Base-by-base conservation (phyloP, 2,113 vertebrate genomes). In the Smithornis capensis region DNA sequence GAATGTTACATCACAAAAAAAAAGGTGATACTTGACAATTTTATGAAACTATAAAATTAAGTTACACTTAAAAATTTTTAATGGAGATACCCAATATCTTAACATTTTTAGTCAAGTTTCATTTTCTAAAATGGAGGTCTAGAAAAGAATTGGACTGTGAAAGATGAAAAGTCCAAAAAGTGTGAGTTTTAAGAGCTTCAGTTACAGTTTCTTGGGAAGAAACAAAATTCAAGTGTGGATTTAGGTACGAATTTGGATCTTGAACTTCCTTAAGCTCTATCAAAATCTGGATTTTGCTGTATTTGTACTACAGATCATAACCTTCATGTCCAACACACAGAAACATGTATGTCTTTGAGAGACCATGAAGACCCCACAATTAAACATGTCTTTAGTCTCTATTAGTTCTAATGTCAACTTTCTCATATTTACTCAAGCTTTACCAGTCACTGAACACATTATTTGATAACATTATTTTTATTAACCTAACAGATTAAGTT, bases 371-470 rank as follows among this genome's bases (percentile, higher is more conserved):
- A 16, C 14, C 42, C 35, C 35, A 1, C 44, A 79, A 37, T 64
- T 31, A 75, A 78, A 42, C n/a, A 52, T 27, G 42, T 12, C 9
- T 55, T 55, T 24, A 70, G 12, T 37, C 13, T 77, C 83, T 56
- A 6, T 38, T 28, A 50, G 24, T 42, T 62, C 31, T 63, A 4
- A 84, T 69, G 19, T 37, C 45, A 45, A 37, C 19, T 78, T 74
- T 76, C 47, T 4, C 4, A 55, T 24, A 53, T 0, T 16, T 42
- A 31, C 68, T 18, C 56, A n/a, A 55, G 15, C n/a, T 69, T 64
- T 14, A 65, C 2, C 5, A 2, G 28, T 19, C 53, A 49, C 3
- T 14, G 33, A 60, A 80, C 2, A 25, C 2, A 0, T n/a, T 42
- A 71, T 67, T 68, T 67, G 37, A 73, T 15, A 63, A 3, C 11